phyloP scores from a whole-genome alignment of 1,140 invertebrate species.

The Nymphalis io region DNA sequence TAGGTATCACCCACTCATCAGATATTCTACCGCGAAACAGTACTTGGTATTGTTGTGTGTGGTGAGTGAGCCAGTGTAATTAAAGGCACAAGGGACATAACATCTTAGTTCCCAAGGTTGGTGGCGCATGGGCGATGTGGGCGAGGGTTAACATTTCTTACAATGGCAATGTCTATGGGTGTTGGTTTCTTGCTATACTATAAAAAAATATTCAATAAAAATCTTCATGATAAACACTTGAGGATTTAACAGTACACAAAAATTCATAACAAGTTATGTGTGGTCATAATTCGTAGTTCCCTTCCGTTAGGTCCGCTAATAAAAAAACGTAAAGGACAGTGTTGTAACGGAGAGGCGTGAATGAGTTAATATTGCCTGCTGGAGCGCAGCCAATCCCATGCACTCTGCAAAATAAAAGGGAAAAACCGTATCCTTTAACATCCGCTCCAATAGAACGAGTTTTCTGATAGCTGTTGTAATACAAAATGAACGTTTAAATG shows the following conservation, averaged over 20 bases:
- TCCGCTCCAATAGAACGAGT: constrained; percentile 5
- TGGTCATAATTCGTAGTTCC: background rate
- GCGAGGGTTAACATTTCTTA: no score
- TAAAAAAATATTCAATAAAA: no score
- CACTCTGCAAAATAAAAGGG: constrained; percentile 17
- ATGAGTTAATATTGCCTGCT: constrained; percentile 26
- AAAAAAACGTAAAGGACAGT: background rate
- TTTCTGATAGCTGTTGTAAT: constrained; percentile 1
- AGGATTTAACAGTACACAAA: background rate
- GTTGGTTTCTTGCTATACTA: no score
- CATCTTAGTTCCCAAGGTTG: no score
- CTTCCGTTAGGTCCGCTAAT: background rate
- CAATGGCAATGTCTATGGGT: no score
- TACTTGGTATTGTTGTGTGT: no score
- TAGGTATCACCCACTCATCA: no score
- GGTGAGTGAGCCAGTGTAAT: no score
- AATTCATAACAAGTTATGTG: background rate
- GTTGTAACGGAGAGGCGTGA: constrained; percentile 18
- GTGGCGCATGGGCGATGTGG: no score
- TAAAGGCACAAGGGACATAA: no score
- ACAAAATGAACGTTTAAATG: background rate
- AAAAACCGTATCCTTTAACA: constrained; percentile 9
- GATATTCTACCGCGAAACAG: no score
- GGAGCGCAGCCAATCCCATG: constrained; percentile 22
- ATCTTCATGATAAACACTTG: background rate